A percentile compares a stretch with the other conserved stretches of the same genome.
Conservation (phyloP, 2,797 vertebrate species). For the Cirrhinus mrigala region DNA sequence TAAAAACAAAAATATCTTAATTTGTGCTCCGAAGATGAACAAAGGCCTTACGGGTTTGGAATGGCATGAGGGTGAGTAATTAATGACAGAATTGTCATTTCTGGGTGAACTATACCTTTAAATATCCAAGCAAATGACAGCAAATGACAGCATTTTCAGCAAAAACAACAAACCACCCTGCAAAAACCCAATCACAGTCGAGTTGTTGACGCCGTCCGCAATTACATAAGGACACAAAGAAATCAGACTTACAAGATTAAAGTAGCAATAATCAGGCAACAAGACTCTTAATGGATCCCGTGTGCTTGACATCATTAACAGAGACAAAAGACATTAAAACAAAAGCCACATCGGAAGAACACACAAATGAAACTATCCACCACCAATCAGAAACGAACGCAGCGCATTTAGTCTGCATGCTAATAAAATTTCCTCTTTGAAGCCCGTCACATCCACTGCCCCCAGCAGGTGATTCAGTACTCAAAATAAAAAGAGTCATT, state of each 20-base stretch:
- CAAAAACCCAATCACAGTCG: neutral
- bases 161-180: neutral
- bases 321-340: neutral
- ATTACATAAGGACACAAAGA: neutral
- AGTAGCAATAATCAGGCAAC: neutral
- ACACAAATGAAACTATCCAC: neutral
- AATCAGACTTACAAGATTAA: neutral
- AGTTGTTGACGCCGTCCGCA: neutral
- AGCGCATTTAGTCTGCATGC: conserved; percentile 6
- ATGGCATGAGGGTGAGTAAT: too few relatives aligned
- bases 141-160: neutral
- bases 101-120: neutral
- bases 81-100: too few relatives aligned
- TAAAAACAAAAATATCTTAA: too few relatives aligned
- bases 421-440: conserved; percentile 2
- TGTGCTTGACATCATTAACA: conserved; percentile 12
- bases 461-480: conserved; percentile 21
- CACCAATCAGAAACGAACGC: neutral
- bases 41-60: too few relatives aligned
- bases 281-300: neutral
- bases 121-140: neutral
- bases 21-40: too few relatives aligned
- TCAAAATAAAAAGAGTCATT: conserved; percentile 70
- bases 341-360: neutral
- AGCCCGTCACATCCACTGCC: conserved; percentile 21